A percentile compares a stretch with the other conserved stretches of the same genome.
These are phyloP conservation scores for Biston stratarius DNA, from an alignment of 2,888 invertebrate species.

Conservation along the genomic window DNA sequence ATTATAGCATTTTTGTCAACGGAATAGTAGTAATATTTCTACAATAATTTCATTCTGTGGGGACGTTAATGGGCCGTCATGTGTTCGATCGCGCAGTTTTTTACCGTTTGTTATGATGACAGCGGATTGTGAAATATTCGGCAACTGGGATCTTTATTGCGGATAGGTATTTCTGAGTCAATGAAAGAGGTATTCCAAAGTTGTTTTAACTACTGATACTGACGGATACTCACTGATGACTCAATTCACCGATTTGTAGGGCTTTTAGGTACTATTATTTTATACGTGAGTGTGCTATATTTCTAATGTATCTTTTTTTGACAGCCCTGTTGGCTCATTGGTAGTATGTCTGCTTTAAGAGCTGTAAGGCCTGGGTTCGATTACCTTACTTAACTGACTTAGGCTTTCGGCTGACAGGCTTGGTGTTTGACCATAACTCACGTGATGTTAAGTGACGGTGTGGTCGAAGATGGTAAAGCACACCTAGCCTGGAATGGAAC, in stretches of 20 bases:
- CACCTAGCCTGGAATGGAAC: no score
- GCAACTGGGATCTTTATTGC: slow-evolving; percentile 26
- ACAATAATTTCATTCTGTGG: slow-evolving; percentile 57
- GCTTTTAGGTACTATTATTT: background rate
- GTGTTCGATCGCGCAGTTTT: slow-evolving; percentile 54
- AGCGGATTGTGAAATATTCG: slow-evolving; percentile 51
- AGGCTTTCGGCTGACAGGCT: no score
- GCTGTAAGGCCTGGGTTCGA: no score
- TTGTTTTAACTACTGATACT: background rate
- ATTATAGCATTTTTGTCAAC: slow-evolving; percentile 48
- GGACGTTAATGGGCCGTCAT: slow-evolving; percentile 72
- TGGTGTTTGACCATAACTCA: no score
- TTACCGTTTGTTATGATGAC: slow-evolving; percentile 48
- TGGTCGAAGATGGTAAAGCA: no score
- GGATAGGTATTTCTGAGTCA: slow-evolving; percentile 25
- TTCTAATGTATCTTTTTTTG: no score
- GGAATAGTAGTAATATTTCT: slow-evolving; percentile 53
- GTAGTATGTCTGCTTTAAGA: no score
- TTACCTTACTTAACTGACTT: no score
- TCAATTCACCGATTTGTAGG: background rate
- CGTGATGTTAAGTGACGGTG: no score
- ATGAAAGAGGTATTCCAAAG: slow-evolving; percentile 22
- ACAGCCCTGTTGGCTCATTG: no score
- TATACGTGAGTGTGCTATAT: background rate
- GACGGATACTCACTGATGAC: background rate